A percentile compares a stretch with the other conserved stretches of the same genome.
These are phyloP conservation scores for Agapetus fuscipes DNA, from an alignment of 2,888 invertebrate species.

Conservation along the genomic window DNA sequence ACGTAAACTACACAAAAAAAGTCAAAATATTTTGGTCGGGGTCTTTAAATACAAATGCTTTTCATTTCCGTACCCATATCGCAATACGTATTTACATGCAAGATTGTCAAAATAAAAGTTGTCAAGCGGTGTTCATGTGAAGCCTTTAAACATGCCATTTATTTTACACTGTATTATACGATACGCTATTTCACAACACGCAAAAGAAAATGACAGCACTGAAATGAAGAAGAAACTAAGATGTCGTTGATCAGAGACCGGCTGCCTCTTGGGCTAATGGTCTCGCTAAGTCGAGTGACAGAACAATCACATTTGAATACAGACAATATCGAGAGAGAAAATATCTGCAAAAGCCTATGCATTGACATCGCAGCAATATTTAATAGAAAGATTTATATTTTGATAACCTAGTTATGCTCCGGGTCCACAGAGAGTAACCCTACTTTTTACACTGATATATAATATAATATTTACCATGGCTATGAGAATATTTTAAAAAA, in stretches of 20 bases:
- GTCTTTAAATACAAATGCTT: slow-evolving; percentile 14
- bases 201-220: not conserved
- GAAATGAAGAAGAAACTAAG: slow-evolving; percentile 11
- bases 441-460: slow-evolving; percentile 21
- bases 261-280: too few relatives aligned
- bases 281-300: not conserved
- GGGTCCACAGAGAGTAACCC: slow-evolving; percentile 20
- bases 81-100: slow-evolving; percentile 20
- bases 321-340: slow-evolving; percentile 17
- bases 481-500: slow-evolving; percentile 21
- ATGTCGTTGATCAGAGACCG: not conserved
- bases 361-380: slow-evolving; percentile 20
- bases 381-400: slow-evolving; percentile 15
- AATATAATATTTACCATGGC: slow-evolving; percentile 17
- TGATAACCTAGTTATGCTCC: slow-evolving; percentile 18
- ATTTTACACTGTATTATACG: slow-evolving; percentile 16
- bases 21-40: slow-evolving; percentile 15
- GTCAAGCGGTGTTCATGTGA: slow-evolving; percentile 16
- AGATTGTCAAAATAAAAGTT: slow-evolving; percentile 18
- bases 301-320: slow-evolving; percentile 9
- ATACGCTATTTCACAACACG: not conserved
- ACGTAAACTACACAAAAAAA: not conserved
- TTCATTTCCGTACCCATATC: slow-evolving; percentile 9
- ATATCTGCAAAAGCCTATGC: slow-evolving; percentile 18
- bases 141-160: slow-evolving; percentile 19